A percentile compares a stretch with the other conserved stretches of the same genome.
These are phyloP conservation scores for Danaus melanippus DNA, from an alignment of 1,140 invertebrate species.

Conservation along the genomic window DNA sequence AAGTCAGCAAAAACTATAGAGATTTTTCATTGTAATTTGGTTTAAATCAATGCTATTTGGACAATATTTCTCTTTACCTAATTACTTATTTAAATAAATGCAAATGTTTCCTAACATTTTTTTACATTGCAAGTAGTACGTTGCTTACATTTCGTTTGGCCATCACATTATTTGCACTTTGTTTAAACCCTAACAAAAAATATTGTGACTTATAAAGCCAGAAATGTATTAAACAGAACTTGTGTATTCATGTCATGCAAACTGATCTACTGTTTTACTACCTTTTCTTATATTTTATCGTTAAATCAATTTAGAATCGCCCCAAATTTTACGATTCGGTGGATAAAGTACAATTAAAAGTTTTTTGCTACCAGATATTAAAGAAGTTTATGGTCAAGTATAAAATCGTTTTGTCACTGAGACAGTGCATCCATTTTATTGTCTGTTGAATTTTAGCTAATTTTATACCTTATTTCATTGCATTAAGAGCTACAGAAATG, in stretches of 20 bases:
- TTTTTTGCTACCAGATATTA: constrained; percentile 31
- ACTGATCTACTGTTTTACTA: constrained; percentile 52
- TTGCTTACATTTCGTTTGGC: too few species aligned
- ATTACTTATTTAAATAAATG: too few species aligned
- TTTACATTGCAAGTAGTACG: too few species aligned
- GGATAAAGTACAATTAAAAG: constrained; percentile 29
- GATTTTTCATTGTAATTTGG: too few species aligned
- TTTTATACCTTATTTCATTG: constrained; percentile 16
- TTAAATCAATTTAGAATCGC: constrained; percentile 40
- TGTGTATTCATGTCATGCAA: constrained; percentile 7
- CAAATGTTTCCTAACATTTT: too few species aligned
- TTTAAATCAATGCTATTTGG: too few species aligned
- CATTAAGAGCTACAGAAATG: constrained; percentile 8
- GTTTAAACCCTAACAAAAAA: too few species aligned
- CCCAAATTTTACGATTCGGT: constrained; percentile 29
- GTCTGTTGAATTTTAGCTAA: neutral
- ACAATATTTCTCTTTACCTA: too few species aligned
- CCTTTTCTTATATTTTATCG: constrained; percentile 31
- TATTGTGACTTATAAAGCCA: too few species aligned
- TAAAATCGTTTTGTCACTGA: constrained; percentile 36
- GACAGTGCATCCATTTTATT: constrained; percentile 30
- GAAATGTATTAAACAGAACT: too few species aligned
- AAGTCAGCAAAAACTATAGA: too few species aligned
- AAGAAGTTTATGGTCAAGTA: constrained; percentile 44
- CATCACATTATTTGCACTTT: too few species aligned